phyloP scores from a whole-genome alignment of 2,888 invertebrate genomes.

The Calephelis perditalis region DNA sequence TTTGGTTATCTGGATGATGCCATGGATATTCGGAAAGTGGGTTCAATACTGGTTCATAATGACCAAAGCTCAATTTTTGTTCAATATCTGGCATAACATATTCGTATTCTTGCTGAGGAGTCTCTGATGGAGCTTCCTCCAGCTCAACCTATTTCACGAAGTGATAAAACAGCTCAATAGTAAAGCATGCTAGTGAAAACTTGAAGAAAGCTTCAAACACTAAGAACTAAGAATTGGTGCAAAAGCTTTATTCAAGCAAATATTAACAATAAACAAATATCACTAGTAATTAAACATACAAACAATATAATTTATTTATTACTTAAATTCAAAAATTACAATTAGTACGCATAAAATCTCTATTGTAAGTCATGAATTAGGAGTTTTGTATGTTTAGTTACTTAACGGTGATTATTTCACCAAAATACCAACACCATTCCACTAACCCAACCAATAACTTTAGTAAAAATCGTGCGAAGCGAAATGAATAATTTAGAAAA shows the following conservation, averaged over 20 bases:
- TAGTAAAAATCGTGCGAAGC: slow-evolving; percentile 50
- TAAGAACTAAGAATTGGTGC: slow-evolving; percentile 41
- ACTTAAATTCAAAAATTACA: slow-evolving; percentile 14
- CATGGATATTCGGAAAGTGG: slow-evolving; percentile 68
- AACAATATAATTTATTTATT: slow-evolving; percentile 20
- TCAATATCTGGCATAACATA: slow-evolving; percentile 36
- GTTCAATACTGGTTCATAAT: slow-evolving; percentile 57
- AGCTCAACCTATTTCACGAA: slow-evolving; percentile 70
- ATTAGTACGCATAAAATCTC: background rate
- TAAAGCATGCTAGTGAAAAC: slow-evolving; percentile 59
- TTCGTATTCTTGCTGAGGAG: slow-evolving; percentile 36
- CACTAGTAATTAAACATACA: slow-evolving; percentile 59
- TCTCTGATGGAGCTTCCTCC: slow-evolving; percentile 45
- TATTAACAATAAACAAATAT: slow-evolving; percentile 44
- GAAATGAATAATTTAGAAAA: slow-evolving; percentile 38
- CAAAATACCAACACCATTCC: slow-evolving; percentile 76
- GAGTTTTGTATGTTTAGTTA: slow-evolving; percentile 58
- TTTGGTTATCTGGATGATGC: slow-evolving; percentile 60
- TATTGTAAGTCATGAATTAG: slow-evolving; percentile 1
- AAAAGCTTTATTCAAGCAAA: slow-evolving; percentile 61
- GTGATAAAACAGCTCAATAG: slow-evolving; percentile 64
- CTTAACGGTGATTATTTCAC: slow-evolving; percentile 58
- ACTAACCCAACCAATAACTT: slow-evolving; percentile 42
- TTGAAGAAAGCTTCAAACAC: slow-evolving; percentile 65
- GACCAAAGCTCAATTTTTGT: slow-evolving; percentile 29